Evolutionary conservation across 1,140 invertebrate genomes (phyloP), one percentile per base, ranked within the genome.

Genomic region (Cyclina sinensis): DNA sequence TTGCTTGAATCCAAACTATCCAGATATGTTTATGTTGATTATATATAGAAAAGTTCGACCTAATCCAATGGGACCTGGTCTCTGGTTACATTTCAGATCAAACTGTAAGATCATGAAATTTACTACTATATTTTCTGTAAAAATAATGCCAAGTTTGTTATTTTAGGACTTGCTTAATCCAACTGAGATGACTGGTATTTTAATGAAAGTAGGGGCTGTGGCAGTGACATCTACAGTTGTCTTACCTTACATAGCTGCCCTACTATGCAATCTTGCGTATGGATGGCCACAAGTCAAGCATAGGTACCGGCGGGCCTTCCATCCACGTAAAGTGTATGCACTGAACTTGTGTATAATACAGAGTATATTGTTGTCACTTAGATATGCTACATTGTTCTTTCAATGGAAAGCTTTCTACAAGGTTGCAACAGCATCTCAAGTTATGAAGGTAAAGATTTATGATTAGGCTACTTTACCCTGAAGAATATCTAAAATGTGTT

Each of bases 281-380:
- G 94, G 94, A 18, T 94, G 94, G 92, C 93, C 94, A 62, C 86
- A 93, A 86, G 93, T 94, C 9, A 87, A 89, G 57, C 70, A 93
- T 80, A 91, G 89, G 51, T 91, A 90, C 68, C 70, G 81, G 39
- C 86, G 94, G 54, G 93, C 94, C 12, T 89, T 95, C 14, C 89
- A 90, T 85, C 94, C 94, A 27, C 89, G 91, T n/a, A 95, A 94
- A 92, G 94, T 95, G 32, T 94, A 91, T 90, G 91, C 91, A 27
- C 86, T 95, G 12, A 95, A 93, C 90, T 92, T 92, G 79, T 85
- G 92, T 5, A 27, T 95, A 3, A 62, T 95, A 32, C 93, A 94
- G 37, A 91, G 92, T 62, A 48, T 95, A 62, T 65, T 92, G 24
- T 88, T 85, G 14, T 89, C 87, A 30, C 39, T 94, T 24, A 92